Percentiles rank a stretch among this genome's conserved stretches.
phyloP scores from a whole-genome alignment of 2,888 invertebrate genomes.

The Papilio gigon region DNA sequence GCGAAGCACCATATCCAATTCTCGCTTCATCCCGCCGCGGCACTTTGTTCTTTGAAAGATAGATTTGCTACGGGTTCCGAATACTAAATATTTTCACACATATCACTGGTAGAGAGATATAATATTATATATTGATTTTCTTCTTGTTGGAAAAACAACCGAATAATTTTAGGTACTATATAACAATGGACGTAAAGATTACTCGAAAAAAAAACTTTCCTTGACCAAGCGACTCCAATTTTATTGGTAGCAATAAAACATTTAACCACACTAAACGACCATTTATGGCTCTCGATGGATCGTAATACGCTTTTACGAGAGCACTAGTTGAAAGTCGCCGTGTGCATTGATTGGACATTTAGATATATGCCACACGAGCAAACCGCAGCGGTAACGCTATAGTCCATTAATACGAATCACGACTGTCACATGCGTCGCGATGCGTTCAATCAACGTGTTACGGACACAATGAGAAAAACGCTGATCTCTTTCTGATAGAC shows the following conservation, averaged over 20 bases:
- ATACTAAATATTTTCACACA: slow-evolving; percentile 52
- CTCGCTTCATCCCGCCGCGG: slow-evolving; percentile 57
- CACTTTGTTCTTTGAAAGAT: slow-evolving; percentile 71
- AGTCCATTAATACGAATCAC: background rate
- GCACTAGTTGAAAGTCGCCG: slow-evolving; percentile 26
- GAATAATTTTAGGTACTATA: too few species aligned
- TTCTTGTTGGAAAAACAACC: background rate
- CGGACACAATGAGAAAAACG: too few species aligned
- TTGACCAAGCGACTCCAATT: slow-evolving; percentile 7
- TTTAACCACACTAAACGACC: slow-evolving; percentile 24
- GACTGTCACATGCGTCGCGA: too few species aligned
- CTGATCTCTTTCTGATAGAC: too few species aligned
- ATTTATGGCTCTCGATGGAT: slow-evolving; percentile 29
- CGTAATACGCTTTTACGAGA: slow-evolving; percentile 31
- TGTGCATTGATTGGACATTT: slow-evolving; percentile 12
- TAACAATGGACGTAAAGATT: background rate
- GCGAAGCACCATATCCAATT: slow-evolving; percentile 52
- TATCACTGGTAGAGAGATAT: slow-evolving; percentile 1
- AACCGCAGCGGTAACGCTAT: background rate
- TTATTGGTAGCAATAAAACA: slow-evolving; percentile 23
- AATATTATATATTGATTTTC: background rate
- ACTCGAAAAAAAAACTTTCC: background rate
- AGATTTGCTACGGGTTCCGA: slow-evolving; percentile 57
- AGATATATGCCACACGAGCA: background rate
- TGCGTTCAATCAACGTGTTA: too few species aligned